A percentile compares a stretch with the other conserved stretches of the same genome.
phyloP scores from a whole-genome alignment of 2,113 vertebrate species.

The Sphaerodactylus townsendi region DNA sequence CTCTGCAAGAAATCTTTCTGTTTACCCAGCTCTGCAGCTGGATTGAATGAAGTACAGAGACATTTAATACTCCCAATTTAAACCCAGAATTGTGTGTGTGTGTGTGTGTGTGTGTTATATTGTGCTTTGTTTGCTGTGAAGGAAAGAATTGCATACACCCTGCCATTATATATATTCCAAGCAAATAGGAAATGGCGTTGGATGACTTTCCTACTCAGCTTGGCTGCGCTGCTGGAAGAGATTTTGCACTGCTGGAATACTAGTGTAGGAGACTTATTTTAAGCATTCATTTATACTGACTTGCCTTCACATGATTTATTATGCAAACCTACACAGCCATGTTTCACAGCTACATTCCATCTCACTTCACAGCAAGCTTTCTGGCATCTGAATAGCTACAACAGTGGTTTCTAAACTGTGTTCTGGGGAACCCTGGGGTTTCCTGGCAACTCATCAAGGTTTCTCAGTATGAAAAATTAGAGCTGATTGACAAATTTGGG shows the following conservation, averaged over 20 bases:
- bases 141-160: neutral
- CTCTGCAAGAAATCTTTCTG: conserved; percentile 42
- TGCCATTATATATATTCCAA: neutral
- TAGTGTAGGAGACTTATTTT: neutral
- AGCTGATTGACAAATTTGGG: neutral
- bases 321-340: no score
- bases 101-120: neutral
- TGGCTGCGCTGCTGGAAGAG: neutral
- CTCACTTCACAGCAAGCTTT: no score
- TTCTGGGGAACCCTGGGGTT: neutral
- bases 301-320: no score
- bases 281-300: neutral
- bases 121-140: conserved; percentile 17
- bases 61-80: conserved; percentile 17
- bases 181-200: neutral
- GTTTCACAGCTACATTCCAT: neutral
- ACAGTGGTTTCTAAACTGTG: no score
- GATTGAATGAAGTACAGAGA: conserved; percentile 29
- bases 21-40: conserved; percentile 18
- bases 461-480: neutral
- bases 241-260: neutral
- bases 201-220: neutral
- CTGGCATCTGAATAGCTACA: no score
- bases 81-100: no score
- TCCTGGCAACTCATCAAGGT: neutral